These are phyloP conservation scores for Dipodomys stephensi DNA, from an alignment of 2,113 vertebrate genomes.

Conservation along the genomic window DNA sequence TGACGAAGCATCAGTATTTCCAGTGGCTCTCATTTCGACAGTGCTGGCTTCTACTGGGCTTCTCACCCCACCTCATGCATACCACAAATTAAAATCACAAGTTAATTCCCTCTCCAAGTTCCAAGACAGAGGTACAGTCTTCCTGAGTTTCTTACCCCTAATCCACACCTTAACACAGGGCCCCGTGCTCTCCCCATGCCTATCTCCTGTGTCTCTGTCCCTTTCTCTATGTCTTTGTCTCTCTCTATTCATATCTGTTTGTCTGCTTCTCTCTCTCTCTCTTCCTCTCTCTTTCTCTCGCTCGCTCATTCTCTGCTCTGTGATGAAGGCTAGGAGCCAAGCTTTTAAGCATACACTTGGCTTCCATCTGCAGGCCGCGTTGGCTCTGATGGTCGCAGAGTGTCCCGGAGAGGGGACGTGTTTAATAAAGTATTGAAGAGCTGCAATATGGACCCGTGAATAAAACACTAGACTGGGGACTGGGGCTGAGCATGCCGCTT, in stretches of 20 bases:
- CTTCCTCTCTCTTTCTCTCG: background rate
- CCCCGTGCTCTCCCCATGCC: too few relatives aligned
- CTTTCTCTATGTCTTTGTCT: background rate
- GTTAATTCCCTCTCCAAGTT: background rate
- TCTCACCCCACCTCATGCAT: background rate
- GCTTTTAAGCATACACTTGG: slow-evolving; percentile 37
- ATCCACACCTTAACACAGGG: background rate
- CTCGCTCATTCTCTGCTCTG: background rate
- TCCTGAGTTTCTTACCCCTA: background rate
- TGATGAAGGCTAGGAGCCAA: slow-evolving; percentile 41
- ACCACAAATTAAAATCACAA: slow-evolving; percentile 15
- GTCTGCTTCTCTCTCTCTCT: background rate
- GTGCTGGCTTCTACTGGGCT: slow-evolving; percentile 20
- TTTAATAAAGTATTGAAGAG: slow-evolving; percentile 50
- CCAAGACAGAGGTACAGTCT: background rate
- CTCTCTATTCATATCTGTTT: too few relatives aligned
- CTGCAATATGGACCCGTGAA: background rate
- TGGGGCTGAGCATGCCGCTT: background rate
- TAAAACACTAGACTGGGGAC: slow-evolving; percentile 48
- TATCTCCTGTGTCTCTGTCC: background rate
- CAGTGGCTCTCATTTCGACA: slow-evolving; percentile 40
- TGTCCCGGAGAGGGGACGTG: background rate
- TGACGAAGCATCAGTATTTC: background rate
- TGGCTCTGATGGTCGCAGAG: background rate
- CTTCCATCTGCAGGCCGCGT: background rate